Evolutionary conservation across 2,113 vertebrate species (phyloP).

Genomic region (Campylomormyrus numenius): DNA sequence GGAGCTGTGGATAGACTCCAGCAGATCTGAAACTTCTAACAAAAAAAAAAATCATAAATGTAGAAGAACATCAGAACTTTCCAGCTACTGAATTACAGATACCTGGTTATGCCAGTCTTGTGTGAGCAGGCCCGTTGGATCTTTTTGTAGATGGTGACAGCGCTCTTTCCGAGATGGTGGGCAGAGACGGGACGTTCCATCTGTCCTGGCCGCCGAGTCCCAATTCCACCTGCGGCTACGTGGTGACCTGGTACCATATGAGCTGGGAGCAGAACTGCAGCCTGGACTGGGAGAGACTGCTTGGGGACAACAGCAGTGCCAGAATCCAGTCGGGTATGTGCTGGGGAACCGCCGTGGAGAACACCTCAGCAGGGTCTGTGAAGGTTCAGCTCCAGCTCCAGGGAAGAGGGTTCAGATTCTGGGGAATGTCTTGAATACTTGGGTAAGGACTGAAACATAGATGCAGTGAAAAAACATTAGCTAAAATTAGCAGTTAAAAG

Average conservation of each 20-base stretch:
- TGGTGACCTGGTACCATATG: constrained; percentile 54
- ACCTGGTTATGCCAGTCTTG: neutral
- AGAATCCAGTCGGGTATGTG: constrained; percentile 50
- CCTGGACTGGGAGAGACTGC: constrained; percentile 54
- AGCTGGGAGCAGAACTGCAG: constrained; percentile 40
- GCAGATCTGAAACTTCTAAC: neutral
- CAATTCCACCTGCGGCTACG: constrained; percentile 46
- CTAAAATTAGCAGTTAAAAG: neutral
- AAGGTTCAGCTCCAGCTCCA: neutral
- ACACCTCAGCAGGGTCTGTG: neutral
- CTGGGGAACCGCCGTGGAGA: neutral
- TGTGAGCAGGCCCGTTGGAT: neutral
- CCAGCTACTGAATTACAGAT: neutral
- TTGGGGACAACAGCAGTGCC: constrained; percentile 39
- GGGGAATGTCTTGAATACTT: neutral
- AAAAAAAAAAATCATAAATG: neutral
- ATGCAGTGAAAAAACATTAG: neutral
- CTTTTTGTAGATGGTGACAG: constrained; percentile 38
- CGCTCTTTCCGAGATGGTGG: constrained; percentile 20
- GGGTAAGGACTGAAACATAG: neutral
- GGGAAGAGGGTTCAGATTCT: neutral
- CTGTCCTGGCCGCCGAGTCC: constrained; percentile 47
- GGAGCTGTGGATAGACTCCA: neutral
- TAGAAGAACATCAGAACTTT: neutral
- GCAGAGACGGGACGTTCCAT: constrained; percentile 34